Conservation (phyloP, 2,797 vertebrate genomes). For the Etheostoma perlongum region DNA sequence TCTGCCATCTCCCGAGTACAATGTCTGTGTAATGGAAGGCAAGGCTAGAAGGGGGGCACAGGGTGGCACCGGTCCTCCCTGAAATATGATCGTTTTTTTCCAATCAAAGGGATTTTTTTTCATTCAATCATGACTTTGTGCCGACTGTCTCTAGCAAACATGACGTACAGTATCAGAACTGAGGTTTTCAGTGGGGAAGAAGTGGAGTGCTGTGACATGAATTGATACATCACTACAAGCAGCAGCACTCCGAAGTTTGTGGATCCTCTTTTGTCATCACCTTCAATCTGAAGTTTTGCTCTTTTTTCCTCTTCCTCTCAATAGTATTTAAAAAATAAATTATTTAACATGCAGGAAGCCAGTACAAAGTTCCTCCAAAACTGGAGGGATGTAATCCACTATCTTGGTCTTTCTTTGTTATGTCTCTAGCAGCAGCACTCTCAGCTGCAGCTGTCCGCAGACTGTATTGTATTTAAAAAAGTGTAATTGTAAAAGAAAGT, state of each 20-base stretch:
- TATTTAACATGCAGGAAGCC: slow-evolving; percentile 4
- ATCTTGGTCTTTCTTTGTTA: slow-evolving; percentile 3
- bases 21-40: too few relatives aligned
- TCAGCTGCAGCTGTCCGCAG: slow-evolving; percentile 1
- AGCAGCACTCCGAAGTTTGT: not conserved
- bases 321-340: not conserved
- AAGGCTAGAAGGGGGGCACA: too few relatives aligned
- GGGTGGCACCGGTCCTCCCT: too few relatives aligned
- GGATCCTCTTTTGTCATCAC: not conserved
- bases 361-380: not conserved
- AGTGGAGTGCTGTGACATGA: not conserved
- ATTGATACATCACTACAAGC: not conserved
- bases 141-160: not conserved
- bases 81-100: not conserved
- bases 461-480: not conserved
- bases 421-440: not conserved
- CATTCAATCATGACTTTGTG: not conserved
- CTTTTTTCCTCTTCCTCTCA: not conserved
- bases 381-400: not conserved
- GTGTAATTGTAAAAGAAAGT: too few relatives aligned
- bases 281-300: not conserved
- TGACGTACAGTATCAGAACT: not conserved
- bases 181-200: not conserved
- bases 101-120: not conserved
- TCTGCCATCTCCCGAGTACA: too few relatives aligned